phyloP scores from a whole-genome alignment of 2,113 vertebrate species.

The Verasper variegatus region DNA sequence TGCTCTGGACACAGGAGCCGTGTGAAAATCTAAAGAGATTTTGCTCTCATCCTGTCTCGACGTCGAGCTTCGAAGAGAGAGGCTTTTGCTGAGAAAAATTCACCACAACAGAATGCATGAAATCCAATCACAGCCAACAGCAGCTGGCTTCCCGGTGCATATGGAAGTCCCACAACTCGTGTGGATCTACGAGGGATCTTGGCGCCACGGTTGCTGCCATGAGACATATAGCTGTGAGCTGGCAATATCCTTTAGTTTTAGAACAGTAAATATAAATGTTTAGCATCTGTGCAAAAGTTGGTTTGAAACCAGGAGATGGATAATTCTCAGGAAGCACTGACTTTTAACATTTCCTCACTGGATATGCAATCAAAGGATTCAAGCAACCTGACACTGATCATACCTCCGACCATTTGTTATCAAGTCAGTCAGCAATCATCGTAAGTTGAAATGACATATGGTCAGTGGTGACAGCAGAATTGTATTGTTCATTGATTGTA shows the following conservation, averaged over 20 bases:
- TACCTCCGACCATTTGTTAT: no score
- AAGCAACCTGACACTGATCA: no score
- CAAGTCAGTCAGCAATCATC: no score
- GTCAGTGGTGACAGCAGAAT: no score
- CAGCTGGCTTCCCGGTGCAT: conserved; percentile 60
- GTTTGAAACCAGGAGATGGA: conserved; percentile 20
- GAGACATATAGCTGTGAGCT: background rate
- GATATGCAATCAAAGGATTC: background rate
- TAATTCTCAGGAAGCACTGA: background rate
- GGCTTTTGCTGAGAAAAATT: conserved; percentile 51
- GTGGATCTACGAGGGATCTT: conserved; percentile 51
- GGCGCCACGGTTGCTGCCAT: conserved; percentile 5
- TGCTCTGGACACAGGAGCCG: conserved; percentile 45
- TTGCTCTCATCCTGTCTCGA: conserved; percentile 63
- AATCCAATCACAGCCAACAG: conserved; percentile 69
- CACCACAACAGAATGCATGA: conserved; percentile 67
- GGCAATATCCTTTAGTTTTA: conserved; percentile 16
- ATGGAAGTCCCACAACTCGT: conserved; percentile 41
- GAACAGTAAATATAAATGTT: conserved; percentile 30
- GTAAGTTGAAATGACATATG: no score
- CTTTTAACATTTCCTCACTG: background rate
- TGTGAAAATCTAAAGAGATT: conserved; percentile 66
- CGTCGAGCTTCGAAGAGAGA: conserved; percentile 45
- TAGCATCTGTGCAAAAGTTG: conserved; percentile 25
- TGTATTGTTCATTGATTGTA: no score